A percentile compares a stretch with the other conserved stretches of the same genome.
phyloP scores from a whole-genome alignment of 2,113 vertebrate genomes.

The Psephotus haematonotus region DNA sequence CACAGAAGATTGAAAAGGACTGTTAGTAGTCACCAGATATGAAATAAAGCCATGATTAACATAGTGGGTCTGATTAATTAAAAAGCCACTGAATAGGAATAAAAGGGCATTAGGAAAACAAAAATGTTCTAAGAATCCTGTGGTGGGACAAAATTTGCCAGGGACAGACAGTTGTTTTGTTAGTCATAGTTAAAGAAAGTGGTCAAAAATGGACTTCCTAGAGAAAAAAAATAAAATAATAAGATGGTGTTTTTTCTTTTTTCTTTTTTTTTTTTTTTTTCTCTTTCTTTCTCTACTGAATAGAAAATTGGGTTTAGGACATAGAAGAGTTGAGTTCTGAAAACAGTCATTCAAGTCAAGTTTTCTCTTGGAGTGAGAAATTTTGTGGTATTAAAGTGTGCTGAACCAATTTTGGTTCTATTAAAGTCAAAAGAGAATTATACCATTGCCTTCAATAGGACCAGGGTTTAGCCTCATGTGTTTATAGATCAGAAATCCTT shows the following conservation, averaged over 20 bases:
- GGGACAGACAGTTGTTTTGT: background rate
- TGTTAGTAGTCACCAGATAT: background rate
- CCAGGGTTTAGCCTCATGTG: background rate
- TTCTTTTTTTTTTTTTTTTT: background rate
- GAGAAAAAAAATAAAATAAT: background rate
- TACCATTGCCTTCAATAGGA: background rate
- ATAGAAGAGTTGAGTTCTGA: background rate
- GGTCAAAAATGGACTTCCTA: background rate
- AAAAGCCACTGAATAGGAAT: background rate
- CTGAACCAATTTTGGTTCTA: background rate
- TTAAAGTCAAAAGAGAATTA: background rate
- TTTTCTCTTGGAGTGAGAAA: background rate
- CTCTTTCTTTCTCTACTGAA: background rate
- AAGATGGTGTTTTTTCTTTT: accelerated
- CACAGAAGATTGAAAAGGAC: background rate
- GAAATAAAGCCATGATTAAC: background rate
- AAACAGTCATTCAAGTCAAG: background rate
- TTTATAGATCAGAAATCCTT: constrained; percentile 6
- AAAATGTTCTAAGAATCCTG: background rate
- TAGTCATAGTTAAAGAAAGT: background rate
- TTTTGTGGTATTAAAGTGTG: background rate
- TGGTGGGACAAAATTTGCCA: background rate
- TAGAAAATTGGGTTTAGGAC: background rate
- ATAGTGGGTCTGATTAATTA: background rate
- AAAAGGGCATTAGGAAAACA: background rate